phyloP scores from a whole-genome alignment of 2,888 invertebrate genomes.

The Synergus itoensis region DNA sequence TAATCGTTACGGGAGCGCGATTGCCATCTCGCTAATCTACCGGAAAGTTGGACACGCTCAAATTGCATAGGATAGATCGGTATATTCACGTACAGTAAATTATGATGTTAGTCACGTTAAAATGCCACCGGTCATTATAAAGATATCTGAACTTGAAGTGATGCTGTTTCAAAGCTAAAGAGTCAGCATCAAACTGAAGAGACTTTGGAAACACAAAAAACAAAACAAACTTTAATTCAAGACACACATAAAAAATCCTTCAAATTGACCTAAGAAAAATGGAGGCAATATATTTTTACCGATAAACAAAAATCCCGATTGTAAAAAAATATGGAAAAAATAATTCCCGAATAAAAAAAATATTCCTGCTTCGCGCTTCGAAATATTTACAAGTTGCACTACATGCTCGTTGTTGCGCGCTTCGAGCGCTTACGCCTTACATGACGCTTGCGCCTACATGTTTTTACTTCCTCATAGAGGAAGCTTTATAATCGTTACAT shows the following conservation, averaged over 20 bases:
- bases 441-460: no score
- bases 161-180: background rate
- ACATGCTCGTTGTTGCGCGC: no score
- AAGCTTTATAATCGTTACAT: no score
- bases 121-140: conserved; percentile 36
- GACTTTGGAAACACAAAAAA: background rate
- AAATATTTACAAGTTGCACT: no score
- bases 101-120: conserved; percentile 49
- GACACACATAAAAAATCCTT: background rate
- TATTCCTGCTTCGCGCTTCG: no score
- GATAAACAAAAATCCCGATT: no score
- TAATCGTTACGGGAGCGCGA: conserved; percentile 36
- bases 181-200: background rate
- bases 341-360: no score
- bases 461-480: no score
- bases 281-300: no score
- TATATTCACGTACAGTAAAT: conserved; percentile 36
- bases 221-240: background rate
- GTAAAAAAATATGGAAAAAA: no score
- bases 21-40: conserved; percentile 48
- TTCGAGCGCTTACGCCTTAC: no score
- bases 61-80: conserved; percentile 12
- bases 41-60: conserved; percentile 43
- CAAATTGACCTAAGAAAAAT: background rate
- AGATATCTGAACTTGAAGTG: background rate